Conservation (phyloP, 2,113 vertebrate species). For the Rutilus rutilus region DNA sequence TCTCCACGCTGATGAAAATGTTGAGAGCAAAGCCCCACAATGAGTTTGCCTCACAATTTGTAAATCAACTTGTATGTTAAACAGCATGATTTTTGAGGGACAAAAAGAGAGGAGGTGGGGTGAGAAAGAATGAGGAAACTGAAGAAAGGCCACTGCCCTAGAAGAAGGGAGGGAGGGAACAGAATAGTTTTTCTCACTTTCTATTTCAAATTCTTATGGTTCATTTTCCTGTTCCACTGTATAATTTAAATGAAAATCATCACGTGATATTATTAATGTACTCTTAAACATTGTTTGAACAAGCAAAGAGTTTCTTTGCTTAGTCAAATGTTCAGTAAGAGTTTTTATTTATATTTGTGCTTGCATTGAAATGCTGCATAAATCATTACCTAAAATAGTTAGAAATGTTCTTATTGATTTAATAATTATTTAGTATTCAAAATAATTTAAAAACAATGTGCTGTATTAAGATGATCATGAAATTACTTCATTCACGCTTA, state of each 20-base stretch:
- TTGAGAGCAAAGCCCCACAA: conserved; percentile 87
- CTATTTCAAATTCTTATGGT: conserved; percentile 37
- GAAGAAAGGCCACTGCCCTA: conserved; percentile 65
- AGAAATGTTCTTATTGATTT: not conserved
- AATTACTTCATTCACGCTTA: conserved; percentile 32
- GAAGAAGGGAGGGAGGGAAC: conserved; percentile 43
- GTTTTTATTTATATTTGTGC: conserved; percentile 28
- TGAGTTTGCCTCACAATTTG: conserved; percentile 94
- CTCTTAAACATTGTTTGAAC: not conserved
- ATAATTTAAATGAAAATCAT: conserved; percentile 35
- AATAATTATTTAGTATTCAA: not conserved
- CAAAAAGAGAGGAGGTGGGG: conserved; percentile 59
- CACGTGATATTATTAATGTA: conserved; percentile 3
- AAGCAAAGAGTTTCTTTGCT: conserved; percentile 38
- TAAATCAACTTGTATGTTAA: conserved; percentile 94
- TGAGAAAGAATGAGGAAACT: conserved; percentile 53
- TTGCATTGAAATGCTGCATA: not conserved
- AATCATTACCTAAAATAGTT: not conserved
- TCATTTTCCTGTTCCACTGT: conserved; percentile 51
- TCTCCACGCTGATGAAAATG: conserved; percentile 93
- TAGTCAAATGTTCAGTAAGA: not conserved
- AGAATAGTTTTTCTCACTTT: conserved; percentile 15
- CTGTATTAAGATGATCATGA: not conserved
- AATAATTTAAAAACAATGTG: not conserved
- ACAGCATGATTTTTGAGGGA: conserved; percentile 74